Conservation (phyloP, 2,797 vertebrate species). For the Monodelphis domestica region DNA sequence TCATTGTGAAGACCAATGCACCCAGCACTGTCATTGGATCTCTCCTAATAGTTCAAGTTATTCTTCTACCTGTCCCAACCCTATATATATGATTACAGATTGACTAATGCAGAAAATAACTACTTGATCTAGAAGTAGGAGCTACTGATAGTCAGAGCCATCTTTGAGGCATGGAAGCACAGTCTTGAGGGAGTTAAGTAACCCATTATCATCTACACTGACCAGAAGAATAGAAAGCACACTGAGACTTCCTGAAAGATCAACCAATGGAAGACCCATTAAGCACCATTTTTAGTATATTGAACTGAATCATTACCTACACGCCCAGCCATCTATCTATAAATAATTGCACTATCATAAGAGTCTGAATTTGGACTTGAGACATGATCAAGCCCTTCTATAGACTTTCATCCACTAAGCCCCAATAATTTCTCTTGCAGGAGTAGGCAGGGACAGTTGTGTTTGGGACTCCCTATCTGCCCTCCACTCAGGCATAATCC, state of each 20-base stretch:
- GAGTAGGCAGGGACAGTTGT: not conserved
- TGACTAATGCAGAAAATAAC: not conserved
- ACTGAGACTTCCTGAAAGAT: not conserved
- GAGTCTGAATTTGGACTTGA: not conserved
- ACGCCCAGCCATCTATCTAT: not conserved
- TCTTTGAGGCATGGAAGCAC: not conserved
- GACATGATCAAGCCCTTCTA: not conserved
- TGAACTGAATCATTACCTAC: not conserved
- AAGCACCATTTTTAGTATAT: not conserved
- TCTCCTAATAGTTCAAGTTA: not conserved
- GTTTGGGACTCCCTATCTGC: not conserved
- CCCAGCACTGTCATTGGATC: not conserved
- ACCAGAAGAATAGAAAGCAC: not conserved
- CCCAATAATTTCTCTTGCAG: not conserved
- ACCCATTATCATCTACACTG: not conserved
- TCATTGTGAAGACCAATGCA: not conserved
- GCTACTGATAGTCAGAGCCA: not conserved
- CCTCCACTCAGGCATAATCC: not conserved
- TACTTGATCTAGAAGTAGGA: not conserved
- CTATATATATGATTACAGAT: not conserved
- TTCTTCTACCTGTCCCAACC: not conserved
- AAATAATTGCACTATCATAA: not conserved
- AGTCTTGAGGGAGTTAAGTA: not conserved
- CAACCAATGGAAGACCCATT: not conserved
- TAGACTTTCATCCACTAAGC: not conserved